Percentiles rank a stretch among this genome's conserved stretches.
These are phyloP conservation scores for Misgurnus mizolepis DNA, from an alignment of 2,113 vertebrate species.

Conservation along the genomic window DNA sequence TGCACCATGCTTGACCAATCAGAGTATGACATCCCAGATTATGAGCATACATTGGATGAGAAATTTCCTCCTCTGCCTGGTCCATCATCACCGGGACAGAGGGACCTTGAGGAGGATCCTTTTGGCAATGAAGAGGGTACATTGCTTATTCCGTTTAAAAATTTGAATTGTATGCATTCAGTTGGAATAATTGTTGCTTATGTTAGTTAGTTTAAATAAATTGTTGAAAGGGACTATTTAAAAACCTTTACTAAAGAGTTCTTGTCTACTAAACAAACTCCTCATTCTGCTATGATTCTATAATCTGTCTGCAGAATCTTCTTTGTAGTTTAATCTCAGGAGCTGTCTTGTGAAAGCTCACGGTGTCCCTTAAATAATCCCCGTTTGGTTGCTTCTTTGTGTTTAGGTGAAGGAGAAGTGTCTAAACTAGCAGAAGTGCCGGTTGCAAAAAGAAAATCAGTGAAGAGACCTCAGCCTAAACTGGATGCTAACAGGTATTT, in stretches of 20 bases:
- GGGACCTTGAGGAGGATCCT: conserved; percentile 61
- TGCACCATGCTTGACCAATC: conserved; percentile 70
- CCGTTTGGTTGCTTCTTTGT: not conserved
- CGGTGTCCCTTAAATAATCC: too few relatives aligned
- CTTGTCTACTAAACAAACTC: too few relatives aligned
- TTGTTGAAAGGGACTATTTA: too few relatives aligned
- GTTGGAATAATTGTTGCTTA: not conserved
- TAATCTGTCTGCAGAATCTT: too few relatives aligned
- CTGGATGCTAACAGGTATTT: conserved; percentile 87
- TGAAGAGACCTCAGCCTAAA: conserved; percentile 85
- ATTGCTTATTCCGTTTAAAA: not conserved
- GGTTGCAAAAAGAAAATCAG: conserved; percentile 69
- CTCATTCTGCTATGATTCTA: not conserved
- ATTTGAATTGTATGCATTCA: not conserved
- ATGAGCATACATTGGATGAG: conserved; percentile 81
- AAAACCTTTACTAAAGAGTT: too few relatives aligned
- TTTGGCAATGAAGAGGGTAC: conserved; percentile 71
- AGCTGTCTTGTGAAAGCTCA: too few relatives aligned
- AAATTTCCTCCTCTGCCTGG: conserved; percentile 85
- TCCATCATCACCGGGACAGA: conserved; percentile 80
- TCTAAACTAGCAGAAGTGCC: conserved; percentile 79
- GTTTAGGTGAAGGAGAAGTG: conserved; percentile 65
- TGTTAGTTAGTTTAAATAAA: not conserved
- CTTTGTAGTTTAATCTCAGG: too few relatives aligned
- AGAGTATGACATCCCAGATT: conserved; percentile 74